Evolutionary conservation across 2,888 invertebrate genomes (phyloP).

Genomic region (Lasioglossum lativentre): DNA sequence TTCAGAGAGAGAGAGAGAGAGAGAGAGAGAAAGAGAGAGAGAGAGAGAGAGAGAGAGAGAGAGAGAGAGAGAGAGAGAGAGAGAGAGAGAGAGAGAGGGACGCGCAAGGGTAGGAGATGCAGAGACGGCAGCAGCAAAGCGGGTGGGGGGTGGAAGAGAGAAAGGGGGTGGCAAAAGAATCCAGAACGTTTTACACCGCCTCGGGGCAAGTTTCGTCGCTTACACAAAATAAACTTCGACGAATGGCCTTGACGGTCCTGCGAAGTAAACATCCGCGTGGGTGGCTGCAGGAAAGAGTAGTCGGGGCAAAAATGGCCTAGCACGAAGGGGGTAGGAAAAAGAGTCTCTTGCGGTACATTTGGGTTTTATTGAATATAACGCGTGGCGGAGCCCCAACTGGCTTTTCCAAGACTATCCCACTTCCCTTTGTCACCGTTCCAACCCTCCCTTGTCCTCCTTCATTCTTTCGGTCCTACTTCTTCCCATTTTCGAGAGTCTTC

Average conservation of each 20-base stretch:
- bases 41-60: neutral
- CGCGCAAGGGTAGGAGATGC: neutral
- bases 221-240: slow-evolving; percentile 74
- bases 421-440: slow-evolving; percentile 54
- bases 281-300: neutral
- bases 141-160: neutral
- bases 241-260: slow-evolving; percentile 54
- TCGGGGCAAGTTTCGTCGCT: slow-evolving; percentile 69
- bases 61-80: neutral
- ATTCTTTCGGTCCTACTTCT: slow-evolving; percentile 21
- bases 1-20: neutral
- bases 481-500: neutral
- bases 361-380: slow-evolving; percentile 81
- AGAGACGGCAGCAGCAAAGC: neutral
- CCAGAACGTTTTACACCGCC: slow-evolving; percentile 57
- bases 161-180: slow-evolving; percentile 61
- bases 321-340: slow-evolving; percentile 62
- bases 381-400: slow-evolving; percentile 64
- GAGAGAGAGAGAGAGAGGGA: neutral
- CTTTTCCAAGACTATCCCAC: slow-evolving; percentile 68
- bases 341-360: slow-evolving; percentile 79
- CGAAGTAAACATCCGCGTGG: slow-evolving; percentile 20
- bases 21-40: neutral
- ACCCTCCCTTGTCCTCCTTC: slow-evolving; percentile 23
- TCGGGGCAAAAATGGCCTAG: slow-evolving; percentile 63